Evolutionary conservation across 2,888 invertebrate species (phyloP).

Genomic region (Ptilodon capucinus): DNA sequence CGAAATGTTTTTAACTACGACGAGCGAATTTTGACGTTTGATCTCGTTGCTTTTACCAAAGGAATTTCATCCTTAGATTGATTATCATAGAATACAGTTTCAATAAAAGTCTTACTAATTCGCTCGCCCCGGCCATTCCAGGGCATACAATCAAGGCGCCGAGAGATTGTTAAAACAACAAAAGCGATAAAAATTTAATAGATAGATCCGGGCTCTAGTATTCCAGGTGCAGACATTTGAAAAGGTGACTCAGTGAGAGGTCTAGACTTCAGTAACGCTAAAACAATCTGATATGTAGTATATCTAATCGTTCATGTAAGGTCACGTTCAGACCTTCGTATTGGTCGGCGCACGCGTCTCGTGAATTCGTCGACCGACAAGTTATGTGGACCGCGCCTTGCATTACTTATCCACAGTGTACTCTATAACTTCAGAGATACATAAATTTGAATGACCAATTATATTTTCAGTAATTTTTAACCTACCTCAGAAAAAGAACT

Average conservation of each 20-base stretch:
- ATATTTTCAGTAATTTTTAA: too few relatives aligned
- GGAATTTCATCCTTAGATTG: too few relatives aligned
- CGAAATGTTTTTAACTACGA: too few relatives aligned
- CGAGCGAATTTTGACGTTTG: too few relatives aligned
- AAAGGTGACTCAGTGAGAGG: background rate
- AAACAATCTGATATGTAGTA: slow-evolving; percentile 7
- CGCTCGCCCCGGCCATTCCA: too few relatives aligned
- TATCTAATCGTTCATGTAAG: slow-evolving; percentile 17
- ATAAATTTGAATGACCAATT: too few relatives aligned
- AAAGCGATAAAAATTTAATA: background rate
- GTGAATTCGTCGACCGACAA: slow-evolving; percentile 24
- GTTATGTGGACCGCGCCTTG: slow-evolving; percentile 5
- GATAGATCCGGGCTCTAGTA: background rate
- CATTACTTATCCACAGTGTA: background rate
- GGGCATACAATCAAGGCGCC: background rate
- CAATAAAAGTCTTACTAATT: too few relatives aligned
- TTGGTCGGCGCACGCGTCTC: slow-evolving; percentile 14
- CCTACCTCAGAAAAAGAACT: too few relatives aligned
- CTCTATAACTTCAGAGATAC: background rate
- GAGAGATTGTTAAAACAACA: background rate
- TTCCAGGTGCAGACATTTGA: background rate
- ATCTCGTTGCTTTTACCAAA: too few relatives aligned
- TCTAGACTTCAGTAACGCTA: background rate
- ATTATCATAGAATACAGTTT: too few relatives aligned
- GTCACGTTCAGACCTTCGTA: slow-evolving; percentile 24